phyloP scores from a whole-genome alignment of 2,113 vertebrate genomes.

The Bambusicola thoracicus region DNA sequence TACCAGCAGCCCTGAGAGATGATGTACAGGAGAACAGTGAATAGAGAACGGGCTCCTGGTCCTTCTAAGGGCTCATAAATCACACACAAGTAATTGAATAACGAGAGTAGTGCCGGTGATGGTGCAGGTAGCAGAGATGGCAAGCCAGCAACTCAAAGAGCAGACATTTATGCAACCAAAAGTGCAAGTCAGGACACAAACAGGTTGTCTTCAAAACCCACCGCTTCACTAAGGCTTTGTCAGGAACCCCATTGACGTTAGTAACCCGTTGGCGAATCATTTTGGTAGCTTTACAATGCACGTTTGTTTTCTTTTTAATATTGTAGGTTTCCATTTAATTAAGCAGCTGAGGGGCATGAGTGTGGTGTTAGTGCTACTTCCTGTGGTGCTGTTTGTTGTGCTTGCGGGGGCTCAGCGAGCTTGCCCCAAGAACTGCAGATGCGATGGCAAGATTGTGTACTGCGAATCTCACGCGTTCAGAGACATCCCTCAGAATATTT shows the following conservation, averaged over 20 bases:
- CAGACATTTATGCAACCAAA: background rate
- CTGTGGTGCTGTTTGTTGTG: constrained; percentile 81
- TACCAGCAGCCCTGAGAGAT: background rate
- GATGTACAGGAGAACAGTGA: background rate
- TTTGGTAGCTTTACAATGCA: constrained; percentile 31
- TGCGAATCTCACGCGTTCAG: constrained; percentile 95
- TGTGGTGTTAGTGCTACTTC: constrained; percentile 84
- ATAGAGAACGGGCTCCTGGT: background rate
- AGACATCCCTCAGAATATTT: constrained; percentile 94
- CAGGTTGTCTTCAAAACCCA: background rate
- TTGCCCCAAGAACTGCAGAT: constrained; percentile 94
- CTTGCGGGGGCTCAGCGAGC: constrained; percentile 88
- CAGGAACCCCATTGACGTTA: background rate
- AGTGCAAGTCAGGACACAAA: background rate
- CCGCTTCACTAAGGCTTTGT: background rate
- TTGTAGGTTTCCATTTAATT: constrained; percentile 78
- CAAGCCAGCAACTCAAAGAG: background rate
- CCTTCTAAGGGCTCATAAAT: background rate
- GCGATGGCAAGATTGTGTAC: constrained; percentile 98
- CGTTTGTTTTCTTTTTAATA: constrained; percentile 62
- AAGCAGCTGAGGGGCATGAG: constrained; percentile 84
- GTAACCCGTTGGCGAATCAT: background rate
- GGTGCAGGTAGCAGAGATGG: background rate
- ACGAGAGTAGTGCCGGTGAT: background rate
- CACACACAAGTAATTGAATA: constrained; percentile 22